phyloP scores from a whole-genome alignment of 2,888 invertebrate genomes.

The Apamea crenata region DNA sequence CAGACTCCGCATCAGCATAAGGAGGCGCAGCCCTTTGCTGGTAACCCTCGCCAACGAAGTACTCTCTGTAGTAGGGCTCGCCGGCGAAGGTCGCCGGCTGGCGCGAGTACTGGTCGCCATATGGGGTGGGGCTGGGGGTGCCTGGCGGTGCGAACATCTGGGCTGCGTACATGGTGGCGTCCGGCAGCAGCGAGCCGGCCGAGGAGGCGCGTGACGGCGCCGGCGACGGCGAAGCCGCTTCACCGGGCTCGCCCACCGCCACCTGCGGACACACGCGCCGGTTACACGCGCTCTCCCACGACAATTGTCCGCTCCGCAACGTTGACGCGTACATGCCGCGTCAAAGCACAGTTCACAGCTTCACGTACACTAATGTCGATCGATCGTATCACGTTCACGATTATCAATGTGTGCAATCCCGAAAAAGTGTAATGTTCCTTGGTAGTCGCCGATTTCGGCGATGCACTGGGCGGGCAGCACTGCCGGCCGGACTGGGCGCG shows the following conservation, averaged over 20 bases:
- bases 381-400: slow-evolving; percentile 83
- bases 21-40: slow-evolving; percentile 91
- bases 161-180: slow-evolving; percentile 92
- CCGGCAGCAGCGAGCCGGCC: slow-evolving; percentile 90
- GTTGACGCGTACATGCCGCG: slow-evolving; percentile 91
- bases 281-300: slow-evolving; percentile 92
- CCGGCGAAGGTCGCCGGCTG: slow-evolving; percentile 91
- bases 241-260: slow-evolving; percentile 90
- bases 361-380: slow-evolving; percentile 86
- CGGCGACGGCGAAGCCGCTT: slow-evolving; percentile 91
- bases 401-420: slow-evolving; percentile 77
- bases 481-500: slow-evolving; percentile 91
- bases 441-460: slow-evolving; percentile 88
- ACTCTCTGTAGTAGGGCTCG: slow-evolving; percentile 95
- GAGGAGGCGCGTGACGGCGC: slow-evolving; percentile 91
- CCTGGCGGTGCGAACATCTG: slow-evolving; percentile 93
- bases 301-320: slow-evolving; percentile 90
- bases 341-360: slow-evolving; percentile 87
- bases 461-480: slow-evolving; percentile 91
- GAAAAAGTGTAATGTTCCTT: slow-evolving; percentile 72
- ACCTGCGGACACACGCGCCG: slow-evolving; percentile 92
- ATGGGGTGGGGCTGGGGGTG: slow-evolving; percentile 92
- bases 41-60: slow-evolving; percentile 92
- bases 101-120: slow-evolving; percentile 88
- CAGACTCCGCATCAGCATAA: slow-evolving; percentile 90